phyloP scores from a whole-genome alignment of 2,797 vertebrate genomes.

The Sphenopsis melanotis region DNA sequence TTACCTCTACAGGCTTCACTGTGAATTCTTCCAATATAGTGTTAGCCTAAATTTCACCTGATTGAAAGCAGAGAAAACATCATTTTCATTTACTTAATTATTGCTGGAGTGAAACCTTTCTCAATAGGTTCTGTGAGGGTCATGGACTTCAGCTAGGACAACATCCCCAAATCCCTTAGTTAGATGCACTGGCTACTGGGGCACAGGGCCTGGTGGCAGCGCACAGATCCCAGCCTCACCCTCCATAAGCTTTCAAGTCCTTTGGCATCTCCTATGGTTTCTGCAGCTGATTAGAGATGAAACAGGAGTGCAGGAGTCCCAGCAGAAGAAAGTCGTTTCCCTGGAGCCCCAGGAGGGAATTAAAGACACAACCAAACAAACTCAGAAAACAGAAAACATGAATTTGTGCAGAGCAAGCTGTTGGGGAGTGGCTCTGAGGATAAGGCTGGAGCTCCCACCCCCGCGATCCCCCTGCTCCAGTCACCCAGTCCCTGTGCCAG shows the following conservation, averaged over 20 bases:
- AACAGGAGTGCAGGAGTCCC: not conserved
- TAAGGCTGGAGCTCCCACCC: not conserved
- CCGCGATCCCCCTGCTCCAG: fast-evolving
- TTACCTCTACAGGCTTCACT: not conserved
- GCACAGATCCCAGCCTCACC: not conserved
- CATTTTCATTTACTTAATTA: not conserved
- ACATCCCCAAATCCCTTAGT: not conserved
- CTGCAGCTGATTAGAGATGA: not conserved
- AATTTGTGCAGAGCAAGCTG: not conserved
- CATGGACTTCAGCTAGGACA: not conserved
- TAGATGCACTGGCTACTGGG: not conserved
- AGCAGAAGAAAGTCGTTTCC: not conserved
- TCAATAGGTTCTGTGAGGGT: not conserved
- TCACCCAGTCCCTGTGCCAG: fast-evolving
- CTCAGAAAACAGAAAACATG: not conserved
- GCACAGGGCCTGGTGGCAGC: not conserved
- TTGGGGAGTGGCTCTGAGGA: not conserved
- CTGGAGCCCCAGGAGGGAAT: not conserved
- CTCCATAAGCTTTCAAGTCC: not conserved
- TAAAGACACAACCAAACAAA: not conserved
- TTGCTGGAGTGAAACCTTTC: not conserved
- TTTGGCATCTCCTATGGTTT: not conserved
- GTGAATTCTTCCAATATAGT: not conserved
- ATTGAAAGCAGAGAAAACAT: not conserved
- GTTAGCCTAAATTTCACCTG: not conserved